Evolutionary conservation across 2,888 invertebrate genomes (phyloP), one percentile per base, ranked within the genome.

Genomic region (Agapostemon virescens): DNA sequence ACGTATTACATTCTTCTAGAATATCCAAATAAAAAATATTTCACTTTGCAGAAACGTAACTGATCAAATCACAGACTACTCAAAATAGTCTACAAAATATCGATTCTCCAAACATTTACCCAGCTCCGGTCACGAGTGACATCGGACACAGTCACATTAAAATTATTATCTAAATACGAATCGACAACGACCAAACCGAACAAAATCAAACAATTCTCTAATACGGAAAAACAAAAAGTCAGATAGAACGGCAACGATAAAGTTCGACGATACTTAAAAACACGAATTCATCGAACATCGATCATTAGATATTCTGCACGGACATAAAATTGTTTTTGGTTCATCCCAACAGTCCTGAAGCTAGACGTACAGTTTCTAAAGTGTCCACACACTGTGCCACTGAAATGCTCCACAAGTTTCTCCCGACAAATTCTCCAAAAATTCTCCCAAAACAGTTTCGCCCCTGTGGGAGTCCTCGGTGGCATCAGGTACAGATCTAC

Each of bases 401-500:
- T 20, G 3, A 17, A 45, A 45, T 20, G 7, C 7, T 45, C 45
- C 45, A 45, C 20, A 20, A 20, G 49, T n/a, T 49, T n/a, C 11
- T n/a, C n/a, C n/a, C n/a, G n/a, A n/a, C n/a, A n/a, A n/a, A n/a
- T n/a, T n/a, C n/a, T n/a, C n/a, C n/a, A n/a, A n/a, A n/a, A n/a
- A n/a, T n/a, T n/a, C n/a, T n/a, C n/a, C n/a, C n/a, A n/a, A n/a
- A n/a, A n/a, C n/a, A n/a, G 55, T 26, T 55, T 26, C 55, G 55
- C 17, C 55, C 17, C 17, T 15, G 26, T 7, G 6, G 15, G 55
- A 55, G 26, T 26, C 26, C 26, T 55, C 26, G 55, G 6, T 7
- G 55, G 9, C 17, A 17, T 69, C 69, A 55, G 69, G 69, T 69
- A 69, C 55, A 26, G 26, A 55, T 69, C 69, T 69, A 69, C 70